phyloP scores from a whole-genome alignment of 2,797 vertebrate species.

The Sylvilagus floridanus region DNA sequence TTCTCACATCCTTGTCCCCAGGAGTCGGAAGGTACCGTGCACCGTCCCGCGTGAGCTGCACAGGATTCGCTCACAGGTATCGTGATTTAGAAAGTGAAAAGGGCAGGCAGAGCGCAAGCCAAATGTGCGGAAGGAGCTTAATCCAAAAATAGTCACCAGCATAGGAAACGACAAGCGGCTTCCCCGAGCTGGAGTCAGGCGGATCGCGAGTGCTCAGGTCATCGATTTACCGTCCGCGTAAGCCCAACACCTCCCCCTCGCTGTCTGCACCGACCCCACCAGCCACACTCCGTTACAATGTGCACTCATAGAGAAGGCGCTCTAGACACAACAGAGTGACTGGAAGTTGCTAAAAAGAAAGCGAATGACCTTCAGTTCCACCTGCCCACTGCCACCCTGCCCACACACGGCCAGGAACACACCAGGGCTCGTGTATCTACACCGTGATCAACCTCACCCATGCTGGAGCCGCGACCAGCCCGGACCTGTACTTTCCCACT shows the following conservation, averaged over 20 bases:
- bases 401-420: no score
- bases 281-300: neutral
- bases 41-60: neutral
- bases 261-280: neutral
- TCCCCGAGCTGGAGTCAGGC: slow-evolving; percentile 25
- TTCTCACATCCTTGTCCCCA: neutral
- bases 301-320: neutral
- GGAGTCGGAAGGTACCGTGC: neutral
- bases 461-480: neutral
- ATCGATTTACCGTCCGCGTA: neutral
- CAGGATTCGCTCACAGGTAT: slow-evolving; percentile 34
- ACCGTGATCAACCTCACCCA: rapidly evolving
- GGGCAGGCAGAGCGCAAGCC: neutral
- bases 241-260: neutral
- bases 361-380: neutral
- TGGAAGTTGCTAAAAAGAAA: neutral
- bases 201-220: slow-evolving; percentile 14
- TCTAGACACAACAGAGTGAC: neutral
- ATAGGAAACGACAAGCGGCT: slow-evolving; percentile 20
- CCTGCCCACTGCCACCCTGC: neutral
- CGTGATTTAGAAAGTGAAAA: neutral
- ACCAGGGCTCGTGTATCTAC: neutral
- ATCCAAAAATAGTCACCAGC: slow-evolving; percentile 8
- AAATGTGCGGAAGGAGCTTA: neutral
- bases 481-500: rapidly evolving